phyloP scores from a whole-genome alignment of 2,888 invertebrate species.

The Ceriagrion tenellum region DNA sequence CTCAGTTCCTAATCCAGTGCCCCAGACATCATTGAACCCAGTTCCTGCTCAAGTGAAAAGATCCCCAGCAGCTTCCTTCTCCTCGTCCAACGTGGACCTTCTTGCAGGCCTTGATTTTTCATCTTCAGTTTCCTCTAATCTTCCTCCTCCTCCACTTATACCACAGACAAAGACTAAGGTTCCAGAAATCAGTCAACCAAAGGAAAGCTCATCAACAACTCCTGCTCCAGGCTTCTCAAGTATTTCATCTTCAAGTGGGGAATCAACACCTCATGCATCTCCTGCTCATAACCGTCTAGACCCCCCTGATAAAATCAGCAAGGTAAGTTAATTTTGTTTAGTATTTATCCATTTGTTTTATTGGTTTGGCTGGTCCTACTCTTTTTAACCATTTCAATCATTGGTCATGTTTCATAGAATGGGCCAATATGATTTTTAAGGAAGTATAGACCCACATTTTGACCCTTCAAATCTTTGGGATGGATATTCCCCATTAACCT shows the following conservation, averaged over 20 bases:
- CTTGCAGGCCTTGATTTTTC: conserved; percentile 87
- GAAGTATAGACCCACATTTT: too few species aligned
- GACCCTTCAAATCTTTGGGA: too few species aligned
- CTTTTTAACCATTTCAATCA: too few species aligned
- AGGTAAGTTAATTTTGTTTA: background rate
- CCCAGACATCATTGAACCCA: conserved; percentile 13
- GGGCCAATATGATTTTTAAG: too few species aligned
- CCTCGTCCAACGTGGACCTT: conserved; percentile 83
- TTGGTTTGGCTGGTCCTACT: too few species aligned
- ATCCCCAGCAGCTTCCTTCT: conserved; percentile 71
- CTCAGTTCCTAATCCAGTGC: conserved; percentile 43
- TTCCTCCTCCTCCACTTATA: conserved; percentile 83
- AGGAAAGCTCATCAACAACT: background rate
- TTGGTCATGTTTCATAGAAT: too few species aligned
- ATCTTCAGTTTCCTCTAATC: conserved; percentile 75
- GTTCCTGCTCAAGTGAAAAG: conserved; percentile 67
- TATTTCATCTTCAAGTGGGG: conserved; percentile 46
- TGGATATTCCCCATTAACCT: too few species aligned
- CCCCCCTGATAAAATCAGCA: background rate
- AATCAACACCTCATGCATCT: conserved; percentile 49
- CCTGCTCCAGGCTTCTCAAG: conserved; percentile 9
- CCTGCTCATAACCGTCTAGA: conserved; percentile 40
- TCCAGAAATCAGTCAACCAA: background rate
- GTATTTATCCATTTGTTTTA: background rate
- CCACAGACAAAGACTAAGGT: conserved; percentile 77